phyloP scores from a whole-genome alignment of 1,140 invertebrate genomes.

The Melitaea cinxia region DNA sequence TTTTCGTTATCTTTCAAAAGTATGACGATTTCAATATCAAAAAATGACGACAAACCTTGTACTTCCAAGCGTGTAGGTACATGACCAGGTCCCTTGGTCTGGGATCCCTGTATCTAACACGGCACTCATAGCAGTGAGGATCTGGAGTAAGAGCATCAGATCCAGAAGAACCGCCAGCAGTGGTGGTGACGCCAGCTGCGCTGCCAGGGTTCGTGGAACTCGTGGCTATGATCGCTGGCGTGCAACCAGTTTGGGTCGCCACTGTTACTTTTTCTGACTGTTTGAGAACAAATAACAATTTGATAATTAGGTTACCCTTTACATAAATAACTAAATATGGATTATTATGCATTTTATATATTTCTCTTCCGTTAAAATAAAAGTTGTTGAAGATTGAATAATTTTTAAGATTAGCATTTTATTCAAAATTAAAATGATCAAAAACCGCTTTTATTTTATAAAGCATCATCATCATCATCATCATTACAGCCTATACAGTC shows the following conservation, averaged over 20 bases:
- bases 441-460: too few species aligned
- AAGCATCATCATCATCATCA: too few species aligned
- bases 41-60: constrained; percentile 83
- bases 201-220: constrained; percentile 15
- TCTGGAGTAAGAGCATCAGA: constrained; percentile 85
- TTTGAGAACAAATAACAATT: constrained; percentile 15
- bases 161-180: constrained; percentile 1
- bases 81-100: constrained; percentile 95
- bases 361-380: too few species aligned
- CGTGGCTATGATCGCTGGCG: constrained; percentile 34
- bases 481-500: too few species aligned
- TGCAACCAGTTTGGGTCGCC: constrained; percentile 91
- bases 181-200: not conserved
- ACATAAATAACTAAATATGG: too few species aligned
- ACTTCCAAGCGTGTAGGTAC: constrained; percentile 97
- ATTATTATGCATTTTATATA: too few species aligned
- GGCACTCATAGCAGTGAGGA: constrained; percentile 95
- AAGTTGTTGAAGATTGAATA: too few species aligned
- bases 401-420: too few species aligned
- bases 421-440: too few species aligned
- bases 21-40: not conserved
- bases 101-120: constrained; percentile 94
- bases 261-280: constrained; percentile 86
- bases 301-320: too few species aligned
- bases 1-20: not conserved